phyloP scores from a whole-genome alignment of 1,140 invertebrate species.

The Agraylea sexmaculata region DNA sequence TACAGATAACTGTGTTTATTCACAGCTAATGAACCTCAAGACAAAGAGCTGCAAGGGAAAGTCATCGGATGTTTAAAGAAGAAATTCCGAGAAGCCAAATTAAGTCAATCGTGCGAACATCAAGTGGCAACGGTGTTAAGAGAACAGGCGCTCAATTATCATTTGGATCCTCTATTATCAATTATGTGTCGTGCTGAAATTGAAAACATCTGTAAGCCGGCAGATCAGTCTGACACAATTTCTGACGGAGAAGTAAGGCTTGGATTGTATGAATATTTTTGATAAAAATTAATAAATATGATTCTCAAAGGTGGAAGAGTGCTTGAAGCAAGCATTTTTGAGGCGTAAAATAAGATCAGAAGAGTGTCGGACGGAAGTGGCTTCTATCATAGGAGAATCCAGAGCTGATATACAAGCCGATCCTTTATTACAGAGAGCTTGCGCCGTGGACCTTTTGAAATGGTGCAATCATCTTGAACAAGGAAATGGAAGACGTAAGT shows the following conservation, averaged over 20 bases:
- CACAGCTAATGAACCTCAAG: conserved; percentile 36
- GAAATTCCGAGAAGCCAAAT: conserved; percentile 60
- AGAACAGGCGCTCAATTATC: conserved; percentile 78
- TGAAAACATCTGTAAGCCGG: conserved; percentile 45
- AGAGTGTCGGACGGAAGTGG: conserved; percentile 69
- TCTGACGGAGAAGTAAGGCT: conserved; percentile 41
- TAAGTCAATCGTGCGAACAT: conserved; percentile 64
- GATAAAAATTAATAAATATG: conserved; percentile 1
- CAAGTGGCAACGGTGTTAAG: conserved; percentile 71
- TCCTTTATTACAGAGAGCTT: conserved; percentile 65
- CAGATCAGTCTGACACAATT: conserved; percentile 40
- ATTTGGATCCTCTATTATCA: conserved; percentile 70
- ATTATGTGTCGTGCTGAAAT: conserved; percentile 63
- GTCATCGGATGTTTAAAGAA: conserved; percentile 62
- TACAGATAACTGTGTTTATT: no score
- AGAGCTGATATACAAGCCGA: conserved; percentile 75
- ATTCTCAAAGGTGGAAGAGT: conserved; percentile 61
- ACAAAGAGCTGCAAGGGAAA: conserved; percentile 50
- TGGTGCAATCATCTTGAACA: conserved; percentile 71
- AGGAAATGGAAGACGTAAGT: conserved; percentile 76
- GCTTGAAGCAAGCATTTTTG: conserved; percentile 70
- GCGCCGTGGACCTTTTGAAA: conserved; percentile 67
- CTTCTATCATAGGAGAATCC: conserved; percentile 64
- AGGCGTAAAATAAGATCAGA: conserved; percentile 58
- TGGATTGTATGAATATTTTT: neutral